Evolutionary conservation across 1,140 invertebrate genomes (phyloP), one percentile per base, ranked within the genome.

Genomic region (Bombus terrestris): DNA sequence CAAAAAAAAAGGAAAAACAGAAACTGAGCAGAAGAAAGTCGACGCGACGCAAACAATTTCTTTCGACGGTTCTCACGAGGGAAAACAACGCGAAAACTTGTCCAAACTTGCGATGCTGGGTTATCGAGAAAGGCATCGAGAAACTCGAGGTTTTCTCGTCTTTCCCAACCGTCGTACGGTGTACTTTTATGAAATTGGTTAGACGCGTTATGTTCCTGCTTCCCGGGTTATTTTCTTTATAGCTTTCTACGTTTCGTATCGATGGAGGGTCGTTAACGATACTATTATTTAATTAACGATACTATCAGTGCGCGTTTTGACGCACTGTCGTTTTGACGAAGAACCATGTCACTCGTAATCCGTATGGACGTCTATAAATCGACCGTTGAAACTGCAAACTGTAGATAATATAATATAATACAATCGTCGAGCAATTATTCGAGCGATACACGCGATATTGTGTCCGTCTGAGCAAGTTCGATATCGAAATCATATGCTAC

Each of bases 11-110:
- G 2, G 15, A 12, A 41, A 71, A 28, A 35, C 9, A 13, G 6
- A 77, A 13, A 18, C 32, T 37, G 22, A 41, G 25, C 12, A 18
- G 75, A 80, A 87, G 83, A 74, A 78, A 78, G 37, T 57, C 41
- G 74, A 66, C 68, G 39, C 62, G 39, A n/a, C 76, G 72, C 77
- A 77, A 64, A 89, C 80, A 83, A 89, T 89, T 87, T 87, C 87
- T 82, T 81, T 47, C 43, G 80, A 73, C 22, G 81, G 78, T 73
- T 89, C 71, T 71, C 64, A 69, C 78, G 37, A 59, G 41, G 35
- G 69, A 68, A 73, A 89, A 84, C 77, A 68, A 59, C 68, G 85
- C 59, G 77, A 64, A 78, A 90, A 90, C 83, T 89, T 57, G 83
- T n/a, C 35, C 47, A n/a, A 89, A 89, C 64, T 83, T 37, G 53